Evolutionary conservation across 1,140 invertebrate species (phyloP), one percentile per base, ranked within the genome.

Genomic region (Chionoecetes opilio): DNA sequence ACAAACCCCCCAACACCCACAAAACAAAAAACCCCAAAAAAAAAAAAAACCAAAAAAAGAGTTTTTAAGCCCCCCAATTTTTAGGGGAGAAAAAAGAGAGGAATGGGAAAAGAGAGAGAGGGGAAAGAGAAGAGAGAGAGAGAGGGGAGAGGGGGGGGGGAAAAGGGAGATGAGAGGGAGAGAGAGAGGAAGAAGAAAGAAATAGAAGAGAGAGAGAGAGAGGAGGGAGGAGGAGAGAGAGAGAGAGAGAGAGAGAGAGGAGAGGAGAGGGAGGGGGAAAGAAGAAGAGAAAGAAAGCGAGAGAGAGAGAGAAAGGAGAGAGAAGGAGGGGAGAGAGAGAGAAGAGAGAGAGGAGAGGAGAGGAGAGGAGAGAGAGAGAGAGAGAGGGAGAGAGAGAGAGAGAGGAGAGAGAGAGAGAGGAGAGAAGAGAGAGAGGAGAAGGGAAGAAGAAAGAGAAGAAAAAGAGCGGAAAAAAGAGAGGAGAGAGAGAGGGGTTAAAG

Each of bases 261-360:
- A 1, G 3, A 84, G 82, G 82, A 84, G n/a, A n/a, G n/a, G 82
- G 82, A 84, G 82, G 3, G n/a, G 82, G 82, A 84, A 84, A 84
- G 6, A 84, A 84, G 82, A 26, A 84, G n/a, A 26, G 82, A n/a
- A n/a, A n/a, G n/a, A n/a, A n/a, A n/a, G n/a, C n/a, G n/a, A n/a
- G n/a, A n/a, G n/a, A n/a, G n/a, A 84, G 31, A 9, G 82, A 84
- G n/a, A 26, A 26, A 84, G n/a, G 26, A 26, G 31, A 84, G 26
- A 32, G 82, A n/a, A n/a, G 26, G 82, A 84, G 26, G 5, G 31
- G 31, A 5, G 5, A 84, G 26, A 8, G 82, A 32, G 5, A 84
- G n/a, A 84, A 26, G 26, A 26, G 5, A 26, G n/a, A 26, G 82
- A 26, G 26, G 82, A 84, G 82, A 32, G n/a, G 26, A 32, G 3